Percentiles rank a stretch among this genome's conserved stretches.
These are phyloP conservation scores for Diadema setosum DNA, from an alignment of 35 echinoderm and acorn worm species.

Conservation along the genomic window DNA sequence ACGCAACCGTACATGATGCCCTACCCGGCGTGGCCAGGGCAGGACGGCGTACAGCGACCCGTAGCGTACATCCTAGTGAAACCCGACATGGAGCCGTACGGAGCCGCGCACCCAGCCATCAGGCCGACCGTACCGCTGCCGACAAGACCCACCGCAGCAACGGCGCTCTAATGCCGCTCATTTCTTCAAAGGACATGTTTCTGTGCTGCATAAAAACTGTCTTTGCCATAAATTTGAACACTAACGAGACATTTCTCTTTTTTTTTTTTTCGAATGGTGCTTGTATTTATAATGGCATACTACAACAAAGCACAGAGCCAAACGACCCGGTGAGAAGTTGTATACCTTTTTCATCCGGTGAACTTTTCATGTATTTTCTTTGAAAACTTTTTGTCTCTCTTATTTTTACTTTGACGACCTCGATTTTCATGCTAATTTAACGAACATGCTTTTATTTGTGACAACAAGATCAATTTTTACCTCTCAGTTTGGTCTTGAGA, in stretches of 20 bases:
- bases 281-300: background rate
- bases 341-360: background rate
- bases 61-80: conserved; percentile 97
- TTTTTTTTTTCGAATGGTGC: background rate
- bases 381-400: background rate
- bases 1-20: conserved; percentile 96
- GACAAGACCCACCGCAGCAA: conserved; percentile 62
- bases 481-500: no score
- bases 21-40: conserved; percentile 74
- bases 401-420: no score
- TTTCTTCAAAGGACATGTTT: background rate
- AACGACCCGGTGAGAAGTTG: background rate
- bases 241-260: background rate
- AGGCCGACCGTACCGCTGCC: conserved; percentile 84
- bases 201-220: background rate
- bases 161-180: conserved; percentile 5
- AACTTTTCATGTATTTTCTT: background rate
- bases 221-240: background rate
- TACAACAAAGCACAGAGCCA: background rate
- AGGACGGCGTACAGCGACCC: conserved; percentile 77
- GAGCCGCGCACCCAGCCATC: conserved; percentile 64
- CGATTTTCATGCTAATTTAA: no score
- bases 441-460: no score
- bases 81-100: conserved; percentile 94
- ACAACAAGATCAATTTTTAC: no score